These are phyloP conservation scores for Anthophora plumipes DNA, from an alignment of 2,888 invertebrate species.

Conservation along the genomic window DNA sequence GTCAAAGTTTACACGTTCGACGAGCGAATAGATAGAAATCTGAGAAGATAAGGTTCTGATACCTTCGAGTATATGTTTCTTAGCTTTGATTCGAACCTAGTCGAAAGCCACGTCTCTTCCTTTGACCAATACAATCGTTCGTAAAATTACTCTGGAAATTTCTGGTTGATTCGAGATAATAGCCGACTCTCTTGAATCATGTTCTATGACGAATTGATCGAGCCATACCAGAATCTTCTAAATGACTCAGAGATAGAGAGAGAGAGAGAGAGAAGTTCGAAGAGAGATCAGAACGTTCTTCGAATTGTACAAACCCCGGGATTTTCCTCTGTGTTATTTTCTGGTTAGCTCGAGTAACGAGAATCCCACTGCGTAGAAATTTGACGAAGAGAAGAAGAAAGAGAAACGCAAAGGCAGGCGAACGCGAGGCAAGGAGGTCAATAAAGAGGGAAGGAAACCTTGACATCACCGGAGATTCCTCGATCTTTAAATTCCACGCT, in stretches of 20 bases:
- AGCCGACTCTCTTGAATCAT: slow-evolving; percentile 1
- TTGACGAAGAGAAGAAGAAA: neutral
- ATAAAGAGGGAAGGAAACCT: slow-evolving; percentile 21
- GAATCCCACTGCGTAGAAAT: neutral
- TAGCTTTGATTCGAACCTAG: too few relatives aligned
- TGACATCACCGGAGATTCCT: neutral
- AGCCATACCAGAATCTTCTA: slow-evolving; percentile 27
- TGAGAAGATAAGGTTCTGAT: too few relatives aligned
- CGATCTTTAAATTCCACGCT: slow-evolving; percentile 22
- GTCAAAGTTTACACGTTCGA: too few relatives aligned
- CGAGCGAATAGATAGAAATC: too few relatives aligned
- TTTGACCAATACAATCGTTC: neutral
- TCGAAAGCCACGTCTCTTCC: too few relatives aligned
- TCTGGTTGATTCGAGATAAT: neutral
- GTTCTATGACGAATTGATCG: slow-evolving; percentile 24
- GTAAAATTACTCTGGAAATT: neutral
- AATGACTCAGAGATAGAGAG: slow-evolving; percentile 47
- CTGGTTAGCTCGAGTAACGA: neutral
- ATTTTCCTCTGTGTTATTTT: slow-evolving; percentile 59
- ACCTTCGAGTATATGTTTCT: too few relatives aligned
- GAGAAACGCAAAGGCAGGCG: neutral
- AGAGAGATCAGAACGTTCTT: slow-evolving; percentile 50
- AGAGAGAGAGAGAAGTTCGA: slow-evolving; percentile 52
- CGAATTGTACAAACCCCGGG: slow-evolving; percentile 53
- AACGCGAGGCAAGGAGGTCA: slow-evolving; percentile 12